Evolutionary conservation across 1,140 invertebrate genomes (phyloP), one percentile per base, ranked within the genome.

Genomic region (Maconellicoccus hirsutus): DNA sequence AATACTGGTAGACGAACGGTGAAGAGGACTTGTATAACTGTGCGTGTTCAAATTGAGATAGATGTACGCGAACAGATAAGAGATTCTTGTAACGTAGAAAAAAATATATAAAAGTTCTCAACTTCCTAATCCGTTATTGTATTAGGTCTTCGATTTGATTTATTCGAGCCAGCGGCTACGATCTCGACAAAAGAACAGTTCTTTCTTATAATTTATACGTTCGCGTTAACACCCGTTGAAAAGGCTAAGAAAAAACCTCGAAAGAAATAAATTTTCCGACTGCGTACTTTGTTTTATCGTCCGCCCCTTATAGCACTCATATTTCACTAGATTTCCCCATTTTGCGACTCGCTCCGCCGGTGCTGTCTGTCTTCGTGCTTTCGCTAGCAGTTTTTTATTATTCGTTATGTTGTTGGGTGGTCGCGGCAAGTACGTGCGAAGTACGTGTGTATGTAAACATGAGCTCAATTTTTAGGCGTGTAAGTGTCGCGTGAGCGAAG

Each of bases 141-240:
- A 52, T 52, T 52, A 52, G 42, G 42, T 52, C 42, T 52, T 52
- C 42, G 42, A 52, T 52, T 52, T 52, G 42, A 52, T 52, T 52
- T 52, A 52, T 52, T 52, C 42, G 42, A 52, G 42, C 42, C 42
- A 19, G 12, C n/a, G 42, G 42, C 42, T 52, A 52, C 42, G 42
- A 52, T 52, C 42, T 52, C 42, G 42, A 52, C 42, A 52, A 52
- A 52, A 52, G 42, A 52, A 52, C 42, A 52, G 42, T 52, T 52
- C 42, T 52, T 52, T 52, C 42, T 14, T 16, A 52, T 52, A 52
- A 52, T 52, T 52, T 52, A 52, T 52, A 52, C 42, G 42, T 52
- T 52, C 42, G 42, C 42, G 12, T 19, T 19, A 52, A 52, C 42
- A 52, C 42, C 42, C 42, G 42, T 52, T 52, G 42, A 52, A 52